Base-by-base conservation (phyloP, 1,140 invertebrate genomes). In the Drosophila sulfurigaster region DNA sequence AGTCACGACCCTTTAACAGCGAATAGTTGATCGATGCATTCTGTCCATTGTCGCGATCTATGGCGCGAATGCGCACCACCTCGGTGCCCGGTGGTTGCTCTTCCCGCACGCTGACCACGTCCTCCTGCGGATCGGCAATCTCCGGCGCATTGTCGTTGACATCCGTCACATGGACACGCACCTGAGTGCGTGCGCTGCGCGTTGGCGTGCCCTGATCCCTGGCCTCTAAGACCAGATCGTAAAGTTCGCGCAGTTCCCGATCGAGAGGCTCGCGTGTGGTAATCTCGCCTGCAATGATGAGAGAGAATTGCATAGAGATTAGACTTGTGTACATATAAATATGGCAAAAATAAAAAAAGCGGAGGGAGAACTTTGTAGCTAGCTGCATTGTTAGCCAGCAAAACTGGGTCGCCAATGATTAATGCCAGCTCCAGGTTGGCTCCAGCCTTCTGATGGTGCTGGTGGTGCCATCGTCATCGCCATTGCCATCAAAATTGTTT, bases 111-210 rank as follows among this genome's bases (percentile, higher is more conserved):
- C 97, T 97, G 1, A 98, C 95, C 4, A 97, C 95, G 91, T 97
- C 96, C 91, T 97, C 96, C 85, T 96, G 95, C 5, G 97, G 97
- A 92, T 98, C 97, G 32, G 97, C 95, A 64, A 98, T 97, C 92
- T 96, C 95, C 8, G 97, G 97, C 6, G 96, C 94, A 93, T 99
- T 98, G 93, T 99, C 98, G 92, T 99, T 99, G 3, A 97, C 95
- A 92, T 99, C 98, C 11, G 95, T 94, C 2, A 97, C 95, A 66
- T 94, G 93, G 0, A 99, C 95, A 76, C 95, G 94, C 52, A 99
- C 93, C 4, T 95, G 94, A 0, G 97, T 96, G 72, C 96, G 93
- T 11, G 95, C 94, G 63, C 95, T 96, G 58, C 96, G 94, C 1
- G 96, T 95, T 0, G 97, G 96, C 1, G 93, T 94, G 0, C 98